These are phyloP conservation scores for Proctacanthus coquilletti DNA, from an alignment of 1,140 invertebrate species.

Conservation along the genomic window DNA sequence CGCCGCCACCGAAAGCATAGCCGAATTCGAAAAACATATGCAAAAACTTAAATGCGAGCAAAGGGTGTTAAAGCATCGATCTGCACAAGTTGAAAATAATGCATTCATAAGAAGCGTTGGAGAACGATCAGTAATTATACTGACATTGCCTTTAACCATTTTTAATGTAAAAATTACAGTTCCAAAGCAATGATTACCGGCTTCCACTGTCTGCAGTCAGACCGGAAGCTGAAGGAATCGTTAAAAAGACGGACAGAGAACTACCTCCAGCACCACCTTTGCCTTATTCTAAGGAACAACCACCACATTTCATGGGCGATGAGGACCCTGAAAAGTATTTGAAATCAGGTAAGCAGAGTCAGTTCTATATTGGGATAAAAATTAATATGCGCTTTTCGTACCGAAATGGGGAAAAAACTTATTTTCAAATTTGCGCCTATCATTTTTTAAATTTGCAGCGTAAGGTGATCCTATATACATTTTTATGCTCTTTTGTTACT, in stretches of 20 bases:
- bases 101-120: constrained; percentile 36
- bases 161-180: neutral
- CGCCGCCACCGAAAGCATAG: constrained; percentile 46
- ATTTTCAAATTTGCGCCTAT: too few species aligned
- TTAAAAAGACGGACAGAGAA: constrained; percentile 37
- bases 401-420: too few species aligned
- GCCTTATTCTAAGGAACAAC: constrained; percentile 34
- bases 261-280: constrained; percentile 33
- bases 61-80: constrained; percentile 35
- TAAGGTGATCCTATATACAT: too few species aligned
- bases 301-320: constrained; percentile 51
- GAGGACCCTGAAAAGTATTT: constrained; percentile 46
- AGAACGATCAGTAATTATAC: constrained; percentile 40
- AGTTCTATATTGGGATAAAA: too few species aligned
- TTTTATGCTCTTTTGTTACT: too few species aligned
- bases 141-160: neutral
- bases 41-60: constrained; percentile 35
- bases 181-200: constrained; percentile 33
- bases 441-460: too few species aligned
- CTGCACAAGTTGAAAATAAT: constrained; percentile 38
- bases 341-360: constrained; percentile 39
- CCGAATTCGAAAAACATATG: constrained; percentile 46
- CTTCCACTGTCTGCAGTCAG: constrained; percentile 45
- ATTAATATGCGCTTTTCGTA: too few species aligned
- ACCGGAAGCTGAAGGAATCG: constrained; percentile 43